A percentile compares a stretch with the other conserved stretches of the same genome.
phyloP scores from a whole-genome alignment of 2,888 invertebrate genomes.

The Metallyticus violacea region DNA sequence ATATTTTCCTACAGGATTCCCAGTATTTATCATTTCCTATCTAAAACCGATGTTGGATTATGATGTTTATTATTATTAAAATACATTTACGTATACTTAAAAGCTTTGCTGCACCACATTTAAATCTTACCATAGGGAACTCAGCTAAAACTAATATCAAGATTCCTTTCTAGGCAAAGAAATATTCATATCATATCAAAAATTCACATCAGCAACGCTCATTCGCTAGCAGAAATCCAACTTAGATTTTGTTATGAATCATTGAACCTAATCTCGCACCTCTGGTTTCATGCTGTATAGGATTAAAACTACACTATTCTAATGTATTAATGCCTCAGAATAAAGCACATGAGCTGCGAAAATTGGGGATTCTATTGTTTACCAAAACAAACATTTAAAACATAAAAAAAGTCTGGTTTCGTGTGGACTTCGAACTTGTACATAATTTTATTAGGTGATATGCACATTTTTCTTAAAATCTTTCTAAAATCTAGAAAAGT shows the following conservation, averaged over 20 bases:
- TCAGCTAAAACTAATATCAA: not conserved
- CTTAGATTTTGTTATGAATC: not conserved
- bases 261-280: not conserved
- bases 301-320: not conserved
- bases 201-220: not conserved
- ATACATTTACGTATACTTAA: too few species aligned
- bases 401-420: not conserved
- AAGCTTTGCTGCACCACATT: too few species aligned
- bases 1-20: too few species aligned
- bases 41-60: too few species aligned
- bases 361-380: not conserved
- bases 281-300: not conserved
- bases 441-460: not conserved
- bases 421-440: not conserved
- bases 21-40: too few species aligned
- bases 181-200: not conserved
- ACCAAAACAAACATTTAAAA: not conserved
- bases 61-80: too few species aligned
- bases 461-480: not conserved
- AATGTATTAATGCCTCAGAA: not conserved
- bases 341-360: not conserved
- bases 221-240: not conserved
- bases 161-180: not conserved
- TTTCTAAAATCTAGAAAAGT: not conserved
- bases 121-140: not conserved